These are phyloP conservation scores for Solenopsis invicta DNA, from an alignment of 1,140 invertebrate genomes.

Conservation along the genomic window DNA sequence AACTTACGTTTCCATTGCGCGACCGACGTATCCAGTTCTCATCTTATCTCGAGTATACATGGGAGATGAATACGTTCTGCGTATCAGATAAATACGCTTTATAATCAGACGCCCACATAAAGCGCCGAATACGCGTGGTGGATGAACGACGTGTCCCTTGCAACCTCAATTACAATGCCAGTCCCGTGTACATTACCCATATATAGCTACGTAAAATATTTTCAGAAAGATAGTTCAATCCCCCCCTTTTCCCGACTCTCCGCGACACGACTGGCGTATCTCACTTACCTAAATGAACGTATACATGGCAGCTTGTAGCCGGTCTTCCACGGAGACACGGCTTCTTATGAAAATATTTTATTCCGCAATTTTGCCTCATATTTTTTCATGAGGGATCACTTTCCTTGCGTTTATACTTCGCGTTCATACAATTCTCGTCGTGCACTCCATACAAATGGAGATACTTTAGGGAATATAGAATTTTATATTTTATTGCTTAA, in stretches of 20 bases:
- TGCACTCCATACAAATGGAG: not conserved
- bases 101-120: slow-evolving; percentile 30
- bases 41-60: slow-evolving; percentile 30
- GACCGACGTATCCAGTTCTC: not conserved
- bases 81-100: slow-evolving; percentile 45
- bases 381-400: slow-evolving; percentile 52
- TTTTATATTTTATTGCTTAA: not conserved
- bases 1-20: not conserved
- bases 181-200: not conserved
- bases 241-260: not conserved
- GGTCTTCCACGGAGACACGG: slow-evolving; percentile 16
- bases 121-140: not conserved
- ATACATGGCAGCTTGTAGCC: slow-evolving; percentile 30
- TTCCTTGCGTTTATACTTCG: not conserved
- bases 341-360: slow-evolving; percentile 49
- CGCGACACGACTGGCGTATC: slow-evolving; percentile 25
- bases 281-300: slow-evolving; percentile 53
- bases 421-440: not conserved
- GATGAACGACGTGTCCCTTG: slow-evolving; percentile 10
- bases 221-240: slow-evolving; percentile 25
- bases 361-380: slow-evolving; percentile 48
- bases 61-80: not conserved
- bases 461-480: not conserved
- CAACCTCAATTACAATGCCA: slow-evolving; percentile 37
- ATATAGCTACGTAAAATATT: not conserved